These are phyloP conservation scores for Rallus crepitans DNA, from an alignment of 2,797 vertebrate genomes.

Conservation along the genomic window DNA sequence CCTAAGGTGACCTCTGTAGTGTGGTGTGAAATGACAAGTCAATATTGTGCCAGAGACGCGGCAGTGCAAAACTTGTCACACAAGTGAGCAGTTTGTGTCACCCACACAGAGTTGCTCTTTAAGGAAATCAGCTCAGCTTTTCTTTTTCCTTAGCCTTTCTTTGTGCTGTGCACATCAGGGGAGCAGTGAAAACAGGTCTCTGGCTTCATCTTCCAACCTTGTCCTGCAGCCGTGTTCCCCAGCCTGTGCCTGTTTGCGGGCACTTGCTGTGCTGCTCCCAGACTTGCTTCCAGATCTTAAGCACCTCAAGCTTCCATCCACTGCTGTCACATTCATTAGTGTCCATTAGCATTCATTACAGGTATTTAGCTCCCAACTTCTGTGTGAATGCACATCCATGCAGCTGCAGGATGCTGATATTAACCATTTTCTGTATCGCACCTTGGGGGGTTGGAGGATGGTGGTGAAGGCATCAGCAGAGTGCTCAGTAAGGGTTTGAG, in stretches of 20 bases:
- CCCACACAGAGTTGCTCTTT: not conserved
- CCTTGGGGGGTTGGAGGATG: not conserved
- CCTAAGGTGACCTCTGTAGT: not conserved
- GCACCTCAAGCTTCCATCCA: not conserved
- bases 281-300: not conserved
- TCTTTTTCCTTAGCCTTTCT: not conserved
- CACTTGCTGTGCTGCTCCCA: not conserved
- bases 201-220: not conserved
- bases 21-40: not conserved
- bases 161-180: not conserved
- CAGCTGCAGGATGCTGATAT: not conserved
- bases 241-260: rapidly evolving
- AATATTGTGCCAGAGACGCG: rapidly evolving
- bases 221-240: not conserved
- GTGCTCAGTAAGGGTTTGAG: not conserved
- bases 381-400: not conserved
- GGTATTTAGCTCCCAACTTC: not conserved
- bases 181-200: not conserved
- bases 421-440: not conserved
- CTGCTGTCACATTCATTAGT: not conserved
- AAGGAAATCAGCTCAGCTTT: not conserved
- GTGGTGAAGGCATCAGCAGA: not conserved
- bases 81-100: not conserved
- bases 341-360: not conserved
- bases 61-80: rapidly evolving